Conservation (phyloP, 2,888 invertebrate species). For the Diaphora mendica region DNA sequence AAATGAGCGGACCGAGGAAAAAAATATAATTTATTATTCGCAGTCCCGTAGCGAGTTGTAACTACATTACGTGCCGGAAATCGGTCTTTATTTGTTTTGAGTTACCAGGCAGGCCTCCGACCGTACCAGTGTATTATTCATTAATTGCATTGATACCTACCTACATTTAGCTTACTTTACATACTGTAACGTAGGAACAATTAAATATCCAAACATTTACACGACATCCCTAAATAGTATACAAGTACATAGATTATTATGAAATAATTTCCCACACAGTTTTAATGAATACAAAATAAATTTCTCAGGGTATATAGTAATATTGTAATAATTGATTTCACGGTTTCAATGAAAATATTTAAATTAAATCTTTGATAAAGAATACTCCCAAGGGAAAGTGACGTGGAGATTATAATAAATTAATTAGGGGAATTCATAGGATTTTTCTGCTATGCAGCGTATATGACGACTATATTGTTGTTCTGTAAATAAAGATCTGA, state of each 20-base stretch:
- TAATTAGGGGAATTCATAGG: neutral
- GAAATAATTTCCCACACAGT: neutral
- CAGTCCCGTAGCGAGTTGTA: constrained; percentile 53
- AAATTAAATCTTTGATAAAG: neutral
- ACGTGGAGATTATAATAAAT: neutral
- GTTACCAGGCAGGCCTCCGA: constrained; percentile 19
- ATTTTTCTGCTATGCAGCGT: neutral
- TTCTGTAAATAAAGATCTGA: constrained; percentile 23
- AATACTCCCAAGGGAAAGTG: neutral
- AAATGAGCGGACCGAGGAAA: constrained; percentile 60
- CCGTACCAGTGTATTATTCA: constrained; percentile 29
- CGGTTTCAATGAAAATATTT: neutral
- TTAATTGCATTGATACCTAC: constrained; percentile 46
- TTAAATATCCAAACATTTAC: neutral
- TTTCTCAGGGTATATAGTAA: neutral
- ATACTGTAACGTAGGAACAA: neutral
- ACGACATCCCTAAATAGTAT: neutral
- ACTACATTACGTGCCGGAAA: constrained; percentile 51
- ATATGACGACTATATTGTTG: neutral
- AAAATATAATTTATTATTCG: constrained; percentile 64
- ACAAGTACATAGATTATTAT: neutral
- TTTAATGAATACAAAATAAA: neutral
- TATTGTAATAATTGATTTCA: neutral
- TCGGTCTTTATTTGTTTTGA: constrained; percentile 45
- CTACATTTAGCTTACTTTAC: constrained; percentile 4